Evolutionary conservation across 2,797 vertebrate species (phyloP), one percentile per base, ranked within the genome.

Genomic region (Smutsia temminckii): DNA sequence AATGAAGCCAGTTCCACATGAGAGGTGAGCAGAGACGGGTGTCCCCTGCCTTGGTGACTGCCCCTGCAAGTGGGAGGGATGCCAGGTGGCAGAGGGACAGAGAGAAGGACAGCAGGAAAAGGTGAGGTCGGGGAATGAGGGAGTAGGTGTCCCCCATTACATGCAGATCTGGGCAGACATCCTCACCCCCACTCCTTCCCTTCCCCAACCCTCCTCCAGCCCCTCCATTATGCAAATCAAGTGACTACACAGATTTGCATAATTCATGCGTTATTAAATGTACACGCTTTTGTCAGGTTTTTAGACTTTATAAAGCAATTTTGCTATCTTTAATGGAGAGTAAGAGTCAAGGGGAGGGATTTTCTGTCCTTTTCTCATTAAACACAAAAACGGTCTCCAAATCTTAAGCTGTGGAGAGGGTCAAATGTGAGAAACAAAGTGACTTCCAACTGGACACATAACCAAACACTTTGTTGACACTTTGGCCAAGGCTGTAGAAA

Each of bases 161-260:
- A 64, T 27, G 21, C 21, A 83, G 85, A 64, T 37, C 66, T 63
- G 69, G n/a, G 18, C 25, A 71, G 86, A 53, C 18, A 8, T n/a
- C 77, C 85, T 69, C 42, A 34, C 37, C 29, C 63, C 61, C 13
- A 14, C 34, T 8, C 46, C 21, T 68, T 66, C 79, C 72, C 91
- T 64, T 46, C 46, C 59, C 20, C 66, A 51, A 2, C 16, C 14
- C 55, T 80, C 66, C 85, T 59, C 84, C 85, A 84, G 57, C 32
- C 68, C 83, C 96, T 64, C 92, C 88, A 89, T 94, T 94, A 96
- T 94, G 97, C 85, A 94, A 96, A 94, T 79, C 69, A 78, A 89
- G 69, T 75, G 92, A 94, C 89, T 80, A 66, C 46, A 55, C 57
- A 55, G 29, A 97, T 96, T 75, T 92, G 85, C 95, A 93, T 97